Base-by-base conservation (phyloP, 2,797 vertebrate genomes). In the Vultur gryphus region DNA sequence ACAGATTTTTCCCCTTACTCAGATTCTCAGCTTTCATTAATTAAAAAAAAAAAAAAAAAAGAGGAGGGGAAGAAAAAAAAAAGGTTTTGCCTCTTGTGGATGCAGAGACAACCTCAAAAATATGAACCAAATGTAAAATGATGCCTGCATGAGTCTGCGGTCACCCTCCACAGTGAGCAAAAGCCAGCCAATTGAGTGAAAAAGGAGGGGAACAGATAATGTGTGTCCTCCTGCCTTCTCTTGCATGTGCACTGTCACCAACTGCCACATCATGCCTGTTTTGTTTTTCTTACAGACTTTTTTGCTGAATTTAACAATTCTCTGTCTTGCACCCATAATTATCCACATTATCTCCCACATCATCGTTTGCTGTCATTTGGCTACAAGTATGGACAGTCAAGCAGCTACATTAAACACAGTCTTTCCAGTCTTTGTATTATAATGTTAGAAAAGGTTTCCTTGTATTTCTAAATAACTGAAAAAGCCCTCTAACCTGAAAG, bases 51-150 rank as follows among this genome's bases (percentile, higher is more conserved):
- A 35, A 23, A 21, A 23, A 52, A 39, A 35, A 59, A 77, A 59
- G 37, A 37, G 37, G 37, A 37, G 37, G 37, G 37, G 37, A 37
- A 48, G 55, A 49, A 49, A 13, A 25, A 49, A 62, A 31, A 35
- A 5, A 7, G 16, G 7, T n/a, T 79, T 89, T 91, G 71, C 66
- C 37, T 92, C 79, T 91, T 85, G 43, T 92, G 78, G 91, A 84
- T 92, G 44, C 75, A 58, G 89, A 91, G 67, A 39, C 84, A 87
- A 46, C 71, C 89, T 96, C 92, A 95, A 71, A 95, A 93, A 95
- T 92, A 92, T 4, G 48, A 96, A 85, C 78, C 91, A 91, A 94
- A 93, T 95, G 89, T 89, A 81, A 69, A 84, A 23, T 44, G 91
- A 77, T 94, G 71, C 84, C 72, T 80, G 78, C 33, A 2, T 87